Evolutionary conservation across 2,113 vertebrate species (phyloP).

Genomic region (Oryzias melastigma): DNA sequence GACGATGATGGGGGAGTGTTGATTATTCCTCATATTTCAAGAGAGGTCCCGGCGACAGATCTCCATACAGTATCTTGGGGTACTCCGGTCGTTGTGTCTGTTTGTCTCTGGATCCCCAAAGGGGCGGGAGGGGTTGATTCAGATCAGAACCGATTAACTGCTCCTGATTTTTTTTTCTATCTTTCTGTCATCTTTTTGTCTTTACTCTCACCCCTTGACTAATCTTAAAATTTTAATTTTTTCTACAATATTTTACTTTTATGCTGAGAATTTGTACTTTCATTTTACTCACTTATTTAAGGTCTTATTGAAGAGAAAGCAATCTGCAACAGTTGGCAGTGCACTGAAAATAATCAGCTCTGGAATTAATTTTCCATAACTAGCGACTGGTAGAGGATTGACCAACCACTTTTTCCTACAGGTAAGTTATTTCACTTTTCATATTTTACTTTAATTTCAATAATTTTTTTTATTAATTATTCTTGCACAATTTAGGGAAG

Average conservation of each 20-base stretch:
- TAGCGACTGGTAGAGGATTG: constrained; percentile 17
- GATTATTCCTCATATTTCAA: constrained; percentile 72
- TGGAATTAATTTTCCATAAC: constrained; percentile 53
- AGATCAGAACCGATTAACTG: constrained; percentile 39
- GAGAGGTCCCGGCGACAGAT: constrained; percentile 68
- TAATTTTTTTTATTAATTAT: not conserved
- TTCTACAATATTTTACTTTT: not conserved
- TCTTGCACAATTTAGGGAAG: not conserved
- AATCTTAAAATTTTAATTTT: not conserved
- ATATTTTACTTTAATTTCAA: not conserved
- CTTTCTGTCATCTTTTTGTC: constrained; percentile 7
- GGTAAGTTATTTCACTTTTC: constrained; percentile 48
- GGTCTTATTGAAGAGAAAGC: constrained; percentile 17
- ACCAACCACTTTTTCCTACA: constrained; percentile 29
- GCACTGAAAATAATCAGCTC: constrained; percentile 34
- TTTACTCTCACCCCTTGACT: constrained; percentile 19
- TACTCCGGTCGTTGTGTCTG: constrained; percentile 50
- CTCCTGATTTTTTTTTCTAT: not conserved
- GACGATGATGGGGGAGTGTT: constrained; percentile 43
- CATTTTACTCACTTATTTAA: not conserved
- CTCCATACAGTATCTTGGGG: constrained; percentile 56
- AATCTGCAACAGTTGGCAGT: constrained; percentile 1
- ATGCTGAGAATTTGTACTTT: not conserved
- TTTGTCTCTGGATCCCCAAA: constrained; percentile 38
- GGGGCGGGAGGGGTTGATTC: constrained; percentile 42